Conservation (phyloP, 1,140 invertebrate species). For the Rhopalosiphum padi region DNA sequence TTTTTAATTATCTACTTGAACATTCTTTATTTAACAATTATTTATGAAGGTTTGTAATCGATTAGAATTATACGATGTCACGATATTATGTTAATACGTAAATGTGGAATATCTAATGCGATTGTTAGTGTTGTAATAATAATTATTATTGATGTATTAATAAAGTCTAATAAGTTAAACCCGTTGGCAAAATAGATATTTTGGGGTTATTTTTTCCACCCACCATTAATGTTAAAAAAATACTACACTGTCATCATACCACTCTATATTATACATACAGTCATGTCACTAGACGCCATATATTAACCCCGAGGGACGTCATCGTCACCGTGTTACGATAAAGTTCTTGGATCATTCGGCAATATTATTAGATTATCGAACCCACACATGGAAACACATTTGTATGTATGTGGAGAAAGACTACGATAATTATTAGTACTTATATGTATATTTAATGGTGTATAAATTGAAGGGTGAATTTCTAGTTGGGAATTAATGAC, state of each 20-base stretch:
- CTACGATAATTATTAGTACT: constrained; percentile 19
- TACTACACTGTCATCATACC: neutral
- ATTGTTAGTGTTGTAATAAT: neutral
- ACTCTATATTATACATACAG: neutral
- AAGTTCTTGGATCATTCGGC: constrained; percentile 18
- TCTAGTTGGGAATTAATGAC: neutral
- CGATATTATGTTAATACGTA: neutral
- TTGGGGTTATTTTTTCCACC: neutral
- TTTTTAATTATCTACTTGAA: too few relatives aligned
- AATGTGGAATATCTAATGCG: neutral
- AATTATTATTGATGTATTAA: neutral
- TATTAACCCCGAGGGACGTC: neutral
- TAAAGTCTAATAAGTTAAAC: neutral
- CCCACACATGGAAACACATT: neutral
- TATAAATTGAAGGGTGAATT: neutral
- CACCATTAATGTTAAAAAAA: neutral
- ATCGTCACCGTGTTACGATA: neutral
- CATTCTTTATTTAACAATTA: neutral
- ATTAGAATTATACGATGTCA: neutral
- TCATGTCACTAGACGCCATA: neutral
- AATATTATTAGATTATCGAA: constrained; percentile 41
- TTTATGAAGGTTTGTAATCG: neutral
- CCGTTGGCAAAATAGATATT: neutral
- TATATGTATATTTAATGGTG: neutral
- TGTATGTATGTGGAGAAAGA: neutral